A percentile compares a stretch with the other conserved stretches of the same genome.
Conservation (phyloP, 1,140 invertebrate genomes). For the Parasteatoda tepidariorum region DNA sequence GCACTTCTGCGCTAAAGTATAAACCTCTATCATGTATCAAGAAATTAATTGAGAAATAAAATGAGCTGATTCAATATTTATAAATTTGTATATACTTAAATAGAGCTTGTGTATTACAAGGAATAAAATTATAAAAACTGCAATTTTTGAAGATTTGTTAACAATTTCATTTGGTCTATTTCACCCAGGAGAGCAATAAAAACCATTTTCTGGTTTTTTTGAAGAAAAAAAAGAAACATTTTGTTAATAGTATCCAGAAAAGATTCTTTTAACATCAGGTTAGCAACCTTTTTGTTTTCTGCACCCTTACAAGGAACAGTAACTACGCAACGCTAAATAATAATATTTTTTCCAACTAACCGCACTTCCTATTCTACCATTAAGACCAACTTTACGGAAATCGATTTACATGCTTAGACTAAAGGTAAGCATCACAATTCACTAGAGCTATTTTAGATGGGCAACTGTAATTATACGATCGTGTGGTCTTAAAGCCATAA, state of each 20-base stretch:
- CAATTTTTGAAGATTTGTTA: neutral
- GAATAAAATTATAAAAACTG: no score
- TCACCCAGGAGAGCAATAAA: neutral
- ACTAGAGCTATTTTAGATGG: slow-evolving; percentile 23
- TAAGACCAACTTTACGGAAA: neutral
- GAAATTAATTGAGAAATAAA: no score
- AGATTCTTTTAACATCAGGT: neutral
- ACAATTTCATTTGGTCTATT: neutral
- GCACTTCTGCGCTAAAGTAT: no score
- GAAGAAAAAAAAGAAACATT: neutral
- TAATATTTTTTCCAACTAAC: slow-evolving; percentile 17
- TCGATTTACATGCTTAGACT: slow-evolving; percentile 16
- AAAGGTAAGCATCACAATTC: slow-evolving; percentile 10
- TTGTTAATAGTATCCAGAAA: neutral
- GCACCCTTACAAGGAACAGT: neutral
- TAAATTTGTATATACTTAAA: no score
- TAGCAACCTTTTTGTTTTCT: neutral
- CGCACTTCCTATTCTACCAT: slow-evolving; percentile 11
- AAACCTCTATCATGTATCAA: no score
- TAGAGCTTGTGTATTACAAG: no score
- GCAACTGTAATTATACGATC: slow-evolving; percentile 20
- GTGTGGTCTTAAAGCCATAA: slow-evolving; percentile 5
- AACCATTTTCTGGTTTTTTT: neutral
- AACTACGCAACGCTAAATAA: slow-evolving; percentile 18
- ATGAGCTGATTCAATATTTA: no score